These are phyloP conservation scores for Nematolebias whitei DNA, from an alignment of 2,113 vertebrate genomes.

Conservation along the genomic window DNA sequence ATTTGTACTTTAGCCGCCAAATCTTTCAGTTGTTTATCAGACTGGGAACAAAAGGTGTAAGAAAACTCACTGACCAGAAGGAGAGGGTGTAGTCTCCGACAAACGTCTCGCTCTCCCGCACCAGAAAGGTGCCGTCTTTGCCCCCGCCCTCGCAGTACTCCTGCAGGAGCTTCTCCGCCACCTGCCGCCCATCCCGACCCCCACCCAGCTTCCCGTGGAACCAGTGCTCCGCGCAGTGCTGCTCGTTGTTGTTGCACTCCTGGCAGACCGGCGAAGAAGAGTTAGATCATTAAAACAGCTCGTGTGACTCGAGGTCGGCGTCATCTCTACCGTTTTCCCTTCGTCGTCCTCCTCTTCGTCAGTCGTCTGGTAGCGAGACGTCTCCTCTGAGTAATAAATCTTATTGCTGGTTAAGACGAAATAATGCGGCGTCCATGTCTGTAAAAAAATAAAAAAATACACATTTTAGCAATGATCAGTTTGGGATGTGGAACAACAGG, in stretches of 20 bases:
- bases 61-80: slow-evolving; percentile 81
- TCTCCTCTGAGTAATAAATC: slow-evolving; percentile 90
- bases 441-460: slow-evolving; percentile 3
- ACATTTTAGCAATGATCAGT: background rate
- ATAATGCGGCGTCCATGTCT: slow-evolving; percentile 89
- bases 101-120: slow-evolving; percentile 89
- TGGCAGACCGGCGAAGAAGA: slow-evolving; percentile 28
- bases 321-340: slow-evolving; percentile 77
- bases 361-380: slow-evolving; percentile 83
- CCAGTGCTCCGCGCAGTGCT: slow-evolving; percentile 88
- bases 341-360: slow-evolving; percentile 87
- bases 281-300: background rate
- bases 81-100: slow-evolving; percentile 89
- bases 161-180: slow-evolving; percentile 87
- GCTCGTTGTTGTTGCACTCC: slow-evolving; percentile 89
- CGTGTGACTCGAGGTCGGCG: background rate
- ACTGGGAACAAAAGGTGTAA: background rate
- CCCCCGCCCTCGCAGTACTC: slow-evolving; percentile 87
- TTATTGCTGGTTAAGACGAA: slow-evolving; percentile 89
- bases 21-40: background rate
- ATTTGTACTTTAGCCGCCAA: no score
- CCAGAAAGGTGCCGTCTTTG: slow-evolving; percentile 88
- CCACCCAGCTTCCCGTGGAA: slow-evolving; percentile 89
- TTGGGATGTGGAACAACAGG: background rate
- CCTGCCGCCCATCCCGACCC: slow-evolving; percentile 85